phyloP scores from a whole-genome alignment of 2,888 invertebrate genomes.

The Crepidodera aurea region DNA sequence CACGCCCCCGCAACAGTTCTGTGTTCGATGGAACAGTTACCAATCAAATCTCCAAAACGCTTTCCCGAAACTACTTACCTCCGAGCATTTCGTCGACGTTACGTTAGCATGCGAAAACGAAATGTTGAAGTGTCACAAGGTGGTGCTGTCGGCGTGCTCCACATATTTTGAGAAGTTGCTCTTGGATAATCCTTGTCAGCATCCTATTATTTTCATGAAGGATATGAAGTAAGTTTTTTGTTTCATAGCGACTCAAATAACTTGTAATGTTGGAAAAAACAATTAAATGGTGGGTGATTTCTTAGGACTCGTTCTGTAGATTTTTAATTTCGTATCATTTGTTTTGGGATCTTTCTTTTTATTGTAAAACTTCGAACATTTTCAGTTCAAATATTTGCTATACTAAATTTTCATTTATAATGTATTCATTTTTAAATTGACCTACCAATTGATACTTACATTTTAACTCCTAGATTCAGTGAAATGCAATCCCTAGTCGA shows the following conservation, averaged over 20 bases:
- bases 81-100: constrained; percentile 88
- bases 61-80: constrained; percentile 76
- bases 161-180: constrained; percentile 83
- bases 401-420: too few relatives aligned
- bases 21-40: constrained; percentile 84
- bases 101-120: constrained; percentile 88
- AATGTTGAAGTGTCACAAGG: constrained; percentile 86
- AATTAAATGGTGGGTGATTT: too few relatives aligned
- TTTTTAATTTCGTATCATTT: too few relatives aligned
- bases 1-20: constrained; percentile 71
- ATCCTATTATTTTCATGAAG: constrained; percentile 84
- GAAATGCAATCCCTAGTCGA: constrained; percentile 87
- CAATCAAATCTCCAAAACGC: constrained; percentile 81
- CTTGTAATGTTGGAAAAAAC: too few relatives aligned
- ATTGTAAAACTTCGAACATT: too few relatives aligned
- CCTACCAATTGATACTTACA: too few relatives aligned
- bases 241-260: not conserved
- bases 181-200: constrained; percentile 85
- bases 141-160: constrained; percentile 85
- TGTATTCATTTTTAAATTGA: too few relatives aligned
- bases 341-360: too few relatives aligned
- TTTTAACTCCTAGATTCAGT: constrained; percentile 67
- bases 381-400: too few relatives aligned
- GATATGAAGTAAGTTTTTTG: constrained; percentile 72
- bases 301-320: too few relatives aligned